Base-by-base conservation (phyloP, 1,140 invertebrate species). In the Probaryconus sp. region DNA sequence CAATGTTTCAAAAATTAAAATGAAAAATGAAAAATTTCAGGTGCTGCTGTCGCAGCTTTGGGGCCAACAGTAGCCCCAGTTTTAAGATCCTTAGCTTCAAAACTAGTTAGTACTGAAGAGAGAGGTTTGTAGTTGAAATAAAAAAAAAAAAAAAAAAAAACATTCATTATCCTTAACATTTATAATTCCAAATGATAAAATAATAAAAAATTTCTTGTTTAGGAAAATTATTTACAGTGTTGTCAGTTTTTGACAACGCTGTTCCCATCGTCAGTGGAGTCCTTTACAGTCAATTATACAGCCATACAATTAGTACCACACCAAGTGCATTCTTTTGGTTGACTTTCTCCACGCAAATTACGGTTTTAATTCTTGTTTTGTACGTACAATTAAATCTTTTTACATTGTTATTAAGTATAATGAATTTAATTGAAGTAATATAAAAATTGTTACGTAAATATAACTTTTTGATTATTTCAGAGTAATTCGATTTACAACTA, bases 211-310 rank as follows among this genome's bases (percentile, higher is more conserved):
- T n/a, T 10, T 24, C 13, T 31, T 31, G 1, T 20, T 87, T 85
- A 92, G 91, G 92, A 35, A 94, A 93, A 81, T 89, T 93, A 2
- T 94, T 93, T 77, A 91, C 93, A 0, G 85, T 94, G 35, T 83
- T 95, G 3, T 91, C 93, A 0, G 92, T 93, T 1, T 93, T 92
- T 69, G 93, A 95, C 77, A 94, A 93, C 76, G 91, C 93, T 0
- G 91, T 94, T 5, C 92, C 92, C 0, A 83, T 94, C 48, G 87
- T 94, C 37, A 93, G 92, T 6, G 91, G 92, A 0, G 84, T 91
- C 1, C 81, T 93, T 16, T 94, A 94, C 75, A 89, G 90, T 10
- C 92, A 93, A 78, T 79, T 94, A 9, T 94, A 94, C 80, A 91
- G 91, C 35, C 89, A 89, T 0, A 92, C 92, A 0, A 87, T 93